phyloP scores from a whole-genome alignment of 2,888 invertebrate species.

The Crematogaster levior region DNA sequence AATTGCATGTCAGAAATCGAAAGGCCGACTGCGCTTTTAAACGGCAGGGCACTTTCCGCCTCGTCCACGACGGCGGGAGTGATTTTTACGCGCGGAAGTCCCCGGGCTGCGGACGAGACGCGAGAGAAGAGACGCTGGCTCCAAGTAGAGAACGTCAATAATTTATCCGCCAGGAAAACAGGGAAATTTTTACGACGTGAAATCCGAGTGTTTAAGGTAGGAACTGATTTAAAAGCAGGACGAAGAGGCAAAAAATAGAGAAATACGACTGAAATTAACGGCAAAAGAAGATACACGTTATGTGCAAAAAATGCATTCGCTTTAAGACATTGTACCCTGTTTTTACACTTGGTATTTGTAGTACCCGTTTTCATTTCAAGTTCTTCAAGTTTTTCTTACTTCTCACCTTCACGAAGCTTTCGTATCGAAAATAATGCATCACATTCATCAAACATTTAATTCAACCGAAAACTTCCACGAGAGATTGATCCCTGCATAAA shows the following conservation, averaged over 20 bases:
- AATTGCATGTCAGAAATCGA: slow-evolving; percentile 52
- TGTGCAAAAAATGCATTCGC: background rate
- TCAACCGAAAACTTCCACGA: background rate
- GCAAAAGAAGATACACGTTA: background rate
- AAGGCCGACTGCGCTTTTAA: slow-evolving; percentile 30
- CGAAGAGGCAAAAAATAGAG: background rate
- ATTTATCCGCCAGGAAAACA: slow-evolving; percentile 4
- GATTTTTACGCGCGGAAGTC: slow-evolving; percentile 16
- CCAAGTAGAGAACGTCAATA: background rate
- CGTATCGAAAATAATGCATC: background rate
- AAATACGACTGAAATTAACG: background rate
- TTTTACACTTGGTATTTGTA: background rate
- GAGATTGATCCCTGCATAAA: slow-evolving; percentile 22
- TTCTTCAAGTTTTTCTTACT: background rate
- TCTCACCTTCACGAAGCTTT: background rate
- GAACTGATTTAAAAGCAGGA: background rate
- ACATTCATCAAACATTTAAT: slow-evolving; percentile 14
- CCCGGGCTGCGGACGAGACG: background rate
- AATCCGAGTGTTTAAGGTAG: background rate
- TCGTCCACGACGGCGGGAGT: background rate
- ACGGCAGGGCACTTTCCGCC: slow-evolving; percentile 9
- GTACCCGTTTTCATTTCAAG: background rate
- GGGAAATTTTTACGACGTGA: background rate
- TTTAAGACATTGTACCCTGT: background rate
- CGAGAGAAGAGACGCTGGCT: background rate